Percentiles rank a stretch among this genome's conserved stretches.
Conservation (phyloP, 2,888 invertebrate genomes). For the Tetheella fluctuosa region DNA sequence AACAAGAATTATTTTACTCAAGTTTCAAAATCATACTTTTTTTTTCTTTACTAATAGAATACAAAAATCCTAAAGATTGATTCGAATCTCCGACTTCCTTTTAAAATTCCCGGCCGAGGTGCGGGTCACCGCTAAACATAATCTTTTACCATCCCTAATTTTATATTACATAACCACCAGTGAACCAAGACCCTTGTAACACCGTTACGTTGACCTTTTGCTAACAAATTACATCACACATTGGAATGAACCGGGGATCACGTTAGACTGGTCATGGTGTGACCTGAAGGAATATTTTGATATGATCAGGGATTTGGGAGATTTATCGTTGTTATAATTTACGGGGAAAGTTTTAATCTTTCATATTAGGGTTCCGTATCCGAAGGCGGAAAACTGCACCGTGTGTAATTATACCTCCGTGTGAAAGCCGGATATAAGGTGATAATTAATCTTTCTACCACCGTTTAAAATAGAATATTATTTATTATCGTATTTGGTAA, state of each 20-base stretch:
- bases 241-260: background rate
- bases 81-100: background rate
- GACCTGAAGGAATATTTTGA: conserved; percentile 41
- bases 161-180: background rate
- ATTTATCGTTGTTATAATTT: conserved; percentile 48
- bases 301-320: conserved; percentile 46
- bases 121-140: conserved; percentile 10
- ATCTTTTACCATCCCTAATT: conserved; percentile 4
- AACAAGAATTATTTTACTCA: too few species aligned
- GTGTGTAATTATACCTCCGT: background rate
- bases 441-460: background rate
- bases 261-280: conserved; percentile 19
- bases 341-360: conserved; percentile 43
- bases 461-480: too few species aligned
- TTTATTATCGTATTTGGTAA: too few species aligned
- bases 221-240: background rate
- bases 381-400: background rate
- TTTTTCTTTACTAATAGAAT: too few species aligned
- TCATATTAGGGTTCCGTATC: conserved; percentile 7
- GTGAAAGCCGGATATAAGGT: background rate
- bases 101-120: background rate
- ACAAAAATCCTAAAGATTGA: background rate
- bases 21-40: background rate
- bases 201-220: background rate
- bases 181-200: background rate